These are phyloP conservation scores for Cataglyphis livida DNA, from an alignment of 2,888 invertebrate genomes.

Conservation along the genomic window DNA sequence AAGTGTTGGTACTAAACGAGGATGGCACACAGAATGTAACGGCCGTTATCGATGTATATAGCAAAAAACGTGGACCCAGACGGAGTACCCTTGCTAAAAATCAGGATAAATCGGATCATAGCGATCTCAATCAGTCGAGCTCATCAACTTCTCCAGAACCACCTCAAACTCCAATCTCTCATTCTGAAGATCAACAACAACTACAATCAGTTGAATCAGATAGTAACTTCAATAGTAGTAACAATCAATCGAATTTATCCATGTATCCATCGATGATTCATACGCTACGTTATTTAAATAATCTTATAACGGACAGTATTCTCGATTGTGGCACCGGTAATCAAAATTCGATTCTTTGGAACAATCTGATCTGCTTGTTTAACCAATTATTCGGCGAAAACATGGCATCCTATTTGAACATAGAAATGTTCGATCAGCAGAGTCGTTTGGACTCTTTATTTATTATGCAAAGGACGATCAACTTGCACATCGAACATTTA, in stretches of 20 bases:
- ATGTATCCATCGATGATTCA: neutral
- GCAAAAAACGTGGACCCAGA: conserved; percentile 95
- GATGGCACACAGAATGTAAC: conserved; percentile 96
- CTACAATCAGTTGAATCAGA: neutral
- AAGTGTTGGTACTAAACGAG: conserved; percentile 96
- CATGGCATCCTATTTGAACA: neutral
- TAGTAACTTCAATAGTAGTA: neutral
- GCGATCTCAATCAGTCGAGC: neutral
- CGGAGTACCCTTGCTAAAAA: conserved; percentile 83
- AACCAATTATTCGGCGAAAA: neutral
- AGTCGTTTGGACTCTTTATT: neutral
- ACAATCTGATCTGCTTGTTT: neutral
- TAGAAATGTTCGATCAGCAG: too few relatives aligned
- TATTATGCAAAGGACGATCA: neutral
- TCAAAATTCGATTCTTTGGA: neutral
- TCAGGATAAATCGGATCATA: neutral
- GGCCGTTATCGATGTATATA: conserved; percentile 96
- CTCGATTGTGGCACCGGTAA: neutral
- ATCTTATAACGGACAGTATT: neutral
- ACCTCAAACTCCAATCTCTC: neutral
- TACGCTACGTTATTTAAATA: neutral
- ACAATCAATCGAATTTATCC: neutral
- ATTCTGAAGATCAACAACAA: neutral
- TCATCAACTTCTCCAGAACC: neutral
- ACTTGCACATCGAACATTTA: neutral